phyloP scores from a whole-genome alignment of 2,888 invertebrate species.

The Latheticus oryzae region DNA sequence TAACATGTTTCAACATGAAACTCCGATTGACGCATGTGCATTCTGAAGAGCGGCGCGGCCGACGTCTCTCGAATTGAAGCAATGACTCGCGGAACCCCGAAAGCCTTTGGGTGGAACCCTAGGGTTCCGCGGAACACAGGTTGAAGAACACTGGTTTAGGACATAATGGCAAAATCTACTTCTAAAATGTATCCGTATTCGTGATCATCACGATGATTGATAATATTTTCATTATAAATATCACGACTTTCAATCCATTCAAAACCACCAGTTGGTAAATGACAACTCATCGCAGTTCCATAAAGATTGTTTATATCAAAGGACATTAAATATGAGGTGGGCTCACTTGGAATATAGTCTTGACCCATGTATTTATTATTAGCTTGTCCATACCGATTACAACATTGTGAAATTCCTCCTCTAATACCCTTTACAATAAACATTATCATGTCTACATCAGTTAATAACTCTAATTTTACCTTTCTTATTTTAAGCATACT shows the following conservation, averaged over 20 bases:
- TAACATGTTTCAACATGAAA: too few relatives aligned
- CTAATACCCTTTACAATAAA: constrained; percentile 12
- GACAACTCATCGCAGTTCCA: constrained; percentile 7
- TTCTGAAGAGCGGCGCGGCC: too few relatives aligned
- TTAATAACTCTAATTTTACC: constrained; percentile 44
- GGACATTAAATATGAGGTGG: constrained; percentile 5
- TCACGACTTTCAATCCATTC: background rate
- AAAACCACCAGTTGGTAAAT: constrained; percentile 1
- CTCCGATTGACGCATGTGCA: too few relatives aligned
- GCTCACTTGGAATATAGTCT: constrained; percentile 1
- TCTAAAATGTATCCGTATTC: constrained; percentile 12
- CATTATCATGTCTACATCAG: constrained; percentile 44
- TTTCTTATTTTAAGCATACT: constrained; percentile 4
- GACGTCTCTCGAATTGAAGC: too few relatives aligned
- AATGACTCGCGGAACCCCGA: too few relatives aligned
- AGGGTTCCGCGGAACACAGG: too few relatives aligned
- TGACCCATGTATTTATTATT: constrained; percentile 20
- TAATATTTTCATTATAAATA: constrained; percentile 5
- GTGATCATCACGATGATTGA: background rate
- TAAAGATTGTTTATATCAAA: constrained; percentile 12
- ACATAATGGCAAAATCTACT: constrained; percentile 10
- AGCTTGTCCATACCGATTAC: constrained; percentile 11
- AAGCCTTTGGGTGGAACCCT: too few relatives aligned
- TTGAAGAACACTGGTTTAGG: too few relatives aligned
- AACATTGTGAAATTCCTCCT: constrained; percentile 11